Percentiles rank a stretch among this genome's conserved stretches.
Conservation (phyloP, 2,113 vertebrate genomes). For the Coreoperca whiteheadi region DNA sequence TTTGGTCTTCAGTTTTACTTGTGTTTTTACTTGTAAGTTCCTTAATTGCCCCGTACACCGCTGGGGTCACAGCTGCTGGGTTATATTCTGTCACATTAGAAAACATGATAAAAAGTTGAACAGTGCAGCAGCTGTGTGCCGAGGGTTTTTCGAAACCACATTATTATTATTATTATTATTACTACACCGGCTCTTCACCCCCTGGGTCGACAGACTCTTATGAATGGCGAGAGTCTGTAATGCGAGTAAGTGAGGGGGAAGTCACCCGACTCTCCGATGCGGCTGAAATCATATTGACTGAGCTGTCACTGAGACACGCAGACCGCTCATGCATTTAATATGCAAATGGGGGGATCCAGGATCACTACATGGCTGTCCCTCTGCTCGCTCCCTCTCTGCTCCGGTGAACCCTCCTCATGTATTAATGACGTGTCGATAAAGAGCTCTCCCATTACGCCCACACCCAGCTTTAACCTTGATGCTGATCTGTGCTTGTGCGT, state of each 20-base stretch:
- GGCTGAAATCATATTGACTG: constrained; percentile 56
- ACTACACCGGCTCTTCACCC: constrained; percentile 24
- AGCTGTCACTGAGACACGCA: constrained; percentile 48
- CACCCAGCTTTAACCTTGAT: constrained; percentile 78
- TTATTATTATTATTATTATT: constrained; percentile 37
- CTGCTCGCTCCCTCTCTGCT: constrained; percentile 8
- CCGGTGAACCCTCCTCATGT: constrained; percentile 47
- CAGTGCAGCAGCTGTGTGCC: too few species aligned
- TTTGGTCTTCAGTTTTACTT: too few species aligned
- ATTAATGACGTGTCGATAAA: constrained; percentile 70
- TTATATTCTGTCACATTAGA: neutral
- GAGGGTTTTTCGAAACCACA: constrained; percentile 24
- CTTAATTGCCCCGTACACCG: neutral
- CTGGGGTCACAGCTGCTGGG: neutral
- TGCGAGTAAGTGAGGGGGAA: constrained; percentile 61
- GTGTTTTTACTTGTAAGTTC: too few species aligned
- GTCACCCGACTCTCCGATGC: constrained; percentile 48
- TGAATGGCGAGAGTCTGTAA: constrained; percentile 50
- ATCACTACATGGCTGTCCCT: neutral
- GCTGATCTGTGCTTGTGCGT: constrained; percentile 76
- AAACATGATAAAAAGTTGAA: neutral
- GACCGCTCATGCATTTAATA: constrained; percentile 44
- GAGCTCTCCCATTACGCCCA: constrained; percentile 69
- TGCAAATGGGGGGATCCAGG: constrained; percentile 50
- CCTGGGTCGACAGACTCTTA: neutral